Conservation (phyloP, 2,888 invertebrate genomes). For the Acanthoscelides obtectus region DNA sequence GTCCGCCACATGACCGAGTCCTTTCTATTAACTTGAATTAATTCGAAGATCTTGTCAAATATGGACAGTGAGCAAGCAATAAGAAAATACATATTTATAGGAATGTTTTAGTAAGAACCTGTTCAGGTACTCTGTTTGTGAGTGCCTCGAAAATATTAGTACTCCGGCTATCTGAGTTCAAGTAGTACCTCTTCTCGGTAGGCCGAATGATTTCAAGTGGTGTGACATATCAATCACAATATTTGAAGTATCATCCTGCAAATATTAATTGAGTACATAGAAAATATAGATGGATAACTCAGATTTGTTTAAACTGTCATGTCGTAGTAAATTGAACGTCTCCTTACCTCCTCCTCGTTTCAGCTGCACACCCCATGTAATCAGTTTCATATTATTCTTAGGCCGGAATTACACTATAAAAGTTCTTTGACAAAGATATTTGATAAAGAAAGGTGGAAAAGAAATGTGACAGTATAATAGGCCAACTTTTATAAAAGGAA, state of each 20-base stretch:
- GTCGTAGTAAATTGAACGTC: too few relatives aligned
- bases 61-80: background rate
- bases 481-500: too few relatives aligned
- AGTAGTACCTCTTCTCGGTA: background rate
- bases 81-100: background rate
- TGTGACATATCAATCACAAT: background rate
- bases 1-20: background rate
- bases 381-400: too few relatives aligned
- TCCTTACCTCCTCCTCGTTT: too few relatives aligned
- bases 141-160: background rate
- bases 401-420: too few relatives aligned
- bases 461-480: too few relatives aligned
- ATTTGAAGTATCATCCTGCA: background rate
- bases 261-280: background rate
- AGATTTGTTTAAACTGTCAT: too few relatives aligned
- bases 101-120: background rate
- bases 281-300: background rate
- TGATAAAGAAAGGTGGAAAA: too few relatives aligned
- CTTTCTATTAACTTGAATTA: background rate
- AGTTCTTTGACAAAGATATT: too few relatives aligned
- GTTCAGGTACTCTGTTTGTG: background rate
- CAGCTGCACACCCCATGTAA: too few relatives aligned
- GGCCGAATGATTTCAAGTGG: background rate
- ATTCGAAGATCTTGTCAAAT: background rate
- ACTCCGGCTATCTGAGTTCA: background rate